phyloP scores from a whole-genome alignment of 1,140 invertebrate species.

The Samia ricini region DNA sequence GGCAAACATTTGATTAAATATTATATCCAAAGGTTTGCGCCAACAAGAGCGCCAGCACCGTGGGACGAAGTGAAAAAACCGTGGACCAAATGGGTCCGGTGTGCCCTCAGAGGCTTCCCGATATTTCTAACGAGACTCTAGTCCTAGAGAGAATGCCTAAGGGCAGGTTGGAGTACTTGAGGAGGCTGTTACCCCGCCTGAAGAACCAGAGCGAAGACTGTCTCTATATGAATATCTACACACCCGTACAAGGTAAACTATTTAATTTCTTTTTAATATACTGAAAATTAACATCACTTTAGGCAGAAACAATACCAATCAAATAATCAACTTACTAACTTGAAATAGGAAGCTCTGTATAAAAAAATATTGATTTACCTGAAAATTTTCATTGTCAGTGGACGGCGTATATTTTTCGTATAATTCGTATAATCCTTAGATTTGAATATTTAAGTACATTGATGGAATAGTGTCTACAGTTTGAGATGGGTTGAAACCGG shows the following conservation, averaged over 20 bases:
- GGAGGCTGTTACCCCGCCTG: slow-evolving; percentile 88
- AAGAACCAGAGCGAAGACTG: slow-evolving; percentile 97
- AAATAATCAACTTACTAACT: no score
- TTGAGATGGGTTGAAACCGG: no score
- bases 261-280: background rate
- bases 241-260: slow-evolving; percentile 92
- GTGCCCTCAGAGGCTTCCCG: slow-evolving; percentile 92
- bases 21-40: slow-evolving; percentile 85
- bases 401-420: no score
- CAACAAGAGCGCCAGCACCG: slow-evolving; percentile 91
- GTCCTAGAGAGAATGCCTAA: slow-evolving; percentile 91
- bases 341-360: no score
- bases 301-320: no score
- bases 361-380: no score
- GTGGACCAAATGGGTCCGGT: slow-evolving; percentile 91
- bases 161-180: slow-evolving; percentile 92
- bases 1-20: background rate
- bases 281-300: no score
- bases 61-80: slow-evolving; percentile 91
- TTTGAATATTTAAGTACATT: no score
- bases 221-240: slow-evolving; percentile 97
- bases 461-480: no score
- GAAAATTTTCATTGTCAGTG: no score
- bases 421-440: no score
- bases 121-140: slow-evolving; percentile 90